Conservation (phyloP, 1,140 invertebrate genomes). For the Drosophila athabasca region DNA sequence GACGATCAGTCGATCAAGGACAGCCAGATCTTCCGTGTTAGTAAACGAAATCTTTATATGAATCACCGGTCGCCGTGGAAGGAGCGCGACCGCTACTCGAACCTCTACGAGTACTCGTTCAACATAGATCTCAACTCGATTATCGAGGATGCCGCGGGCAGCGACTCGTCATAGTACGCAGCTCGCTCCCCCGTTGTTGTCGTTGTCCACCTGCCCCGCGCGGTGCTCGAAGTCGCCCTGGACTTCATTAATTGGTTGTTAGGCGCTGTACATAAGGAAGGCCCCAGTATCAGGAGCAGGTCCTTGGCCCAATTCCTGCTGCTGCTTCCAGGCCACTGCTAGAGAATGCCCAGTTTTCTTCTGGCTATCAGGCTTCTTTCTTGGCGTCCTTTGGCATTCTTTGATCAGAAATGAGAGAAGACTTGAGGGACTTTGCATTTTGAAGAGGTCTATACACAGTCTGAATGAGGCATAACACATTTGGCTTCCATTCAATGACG, state of each 20-base stretch:
- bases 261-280: constrained; percentile 55
- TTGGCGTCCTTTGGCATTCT: too few species aligned
- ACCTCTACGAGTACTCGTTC: constrained; percentile 83
- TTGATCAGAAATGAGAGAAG: too few species aligned
- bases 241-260: constrained; percentile 69
- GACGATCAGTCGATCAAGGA: constrained; percentile 83
- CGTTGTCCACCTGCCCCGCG: constrained; percentile 22
- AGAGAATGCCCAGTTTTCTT: constrained; percentile 4
- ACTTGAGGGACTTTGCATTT: constrained; percentile 2
- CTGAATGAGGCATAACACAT: constrained; percentile 43
- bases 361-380: too few species aligned
- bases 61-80: constrained; percentile 83
- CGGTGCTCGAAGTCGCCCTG: constrained; percentile 27
- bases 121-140: constrained; percentile 84
- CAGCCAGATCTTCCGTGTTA: constrained; percentile 84
- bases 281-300: constrained; percentile 11
- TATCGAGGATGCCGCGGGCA: constrained; percentile 83
- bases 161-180: constrained; percentile 84
- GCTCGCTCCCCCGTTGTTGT: constrained; percentile 42
- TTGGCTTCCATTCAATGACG: constrained; percentile 75
- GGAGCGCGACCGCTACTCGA: constrained; percentile 83
- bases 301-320: constrained; percentile 40
- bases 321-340: constrained; percentile 55
- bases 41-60: constrained; percentile 84
- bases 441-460: constrained; percentile 33